Evolutionary conservation across 2,113 vertebrate species (phyloP).

Genomic region (Hypomesus transpacificus): DNA sequence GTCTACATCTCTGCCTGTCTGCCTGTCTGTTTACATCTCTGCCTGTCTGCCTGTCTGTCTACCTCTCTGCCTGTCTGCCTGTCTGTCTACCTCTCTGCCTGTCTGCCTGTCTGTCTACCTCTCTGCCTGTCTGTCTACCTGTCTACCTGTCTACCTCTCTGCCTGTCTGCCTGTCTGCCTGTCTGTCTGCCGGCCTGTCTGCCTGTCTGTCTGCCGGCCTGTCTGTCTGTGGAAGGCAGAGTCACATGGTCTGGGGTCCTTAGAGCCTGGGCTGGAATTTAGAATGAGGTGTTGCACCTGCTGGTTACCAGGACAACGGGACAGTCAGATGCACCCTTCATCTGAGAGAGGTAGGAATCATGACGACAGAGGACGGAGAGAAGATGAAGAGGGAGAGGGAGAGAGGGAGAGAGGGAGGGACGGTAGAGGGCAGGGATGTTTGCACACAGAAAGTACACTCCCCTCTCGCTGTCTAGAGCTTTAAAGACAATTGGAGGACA

Average conservation of each 20-base stretch:
- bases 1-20: too few species aligned
- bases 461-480: not conserved
- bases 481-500: not conserved
- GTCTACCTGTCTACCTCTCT: too few species aligned
- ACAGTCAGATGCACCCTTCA: slow-evolving; percentile 45
- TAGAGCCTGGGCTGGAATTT: slow-evolving; percentile 21
- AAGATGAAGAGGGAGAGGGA: not conserved
- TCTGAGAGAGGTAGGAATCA: slow-evolving; percentile 35
- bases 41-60: too few species aligned
- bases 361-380: slow-evolving; percentile 1
- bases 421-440: not conserved
- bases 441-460: not conserved
- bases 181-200: too few species aligned
- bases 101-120: too few species aligned
- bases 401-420: not conserved
- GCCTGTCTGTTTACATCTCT: too few species aligned
- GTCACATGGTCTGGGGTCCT: not conserved
- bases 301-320: slow-evolving; percentile 54
- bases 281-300: slow-evolving; percentile 25
- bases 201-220: too few species aligned
- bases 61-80: too few species aligned
- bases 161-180: too few species aligned
- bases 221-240: too few species aligned
- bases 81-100: too few species aligned
- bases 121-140: too few species aligned